These are phyloP conservation scores for Ammodytes dubius DNA, from an alignment of 2,113 vertebrate genomes.

Conservation along the genomic window DNA sequence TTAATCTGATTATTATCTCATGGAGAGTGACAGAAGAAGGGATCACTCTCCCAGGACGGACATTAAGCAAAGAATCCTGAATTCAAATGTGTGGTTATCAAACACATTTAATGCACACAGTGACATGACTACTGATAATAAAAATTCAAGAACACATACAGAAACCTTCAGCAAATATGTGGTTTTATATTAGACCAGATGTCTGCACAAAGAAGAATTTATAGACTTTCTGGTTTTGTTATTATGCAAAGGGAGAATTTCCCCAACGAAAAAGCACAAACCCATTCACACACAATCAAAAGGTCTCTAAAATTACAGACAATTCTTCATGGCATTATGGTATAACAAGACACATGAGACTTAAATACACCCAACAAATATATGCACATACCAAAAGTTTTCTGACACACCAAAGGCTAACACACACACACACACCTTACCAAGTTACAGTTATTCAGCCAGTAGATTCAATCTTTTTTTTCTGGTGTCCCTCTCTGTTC, in stretches of 20 bases:
- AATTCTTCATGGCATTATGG: slow-evolving; percentile 18
- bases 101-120: slow-evolving; percentile 21
- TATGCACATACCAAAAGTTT: slow-evolving; percentile 12
- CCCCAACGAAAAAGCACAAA: not conserved
- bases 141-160: slow-evolving; percentile 61
- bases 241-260: slow-evolving; percentile 22
- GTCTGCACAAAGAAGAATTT: slow-evolving; percentile 45
- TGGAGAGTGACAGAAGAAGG: no score
- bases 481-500: slow-evolving; percentile 56
- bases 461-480: slow-evolving; percentile 39
- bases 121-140: slow-evolving; percentile 40
- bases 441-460: slow-evolving; percentile 38
- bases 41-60: not conserved
- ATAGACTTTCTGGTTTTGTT: slow-evolving; percentile 60
- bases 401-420: slow-evolving; percentile 14
- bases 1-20: slow-evolving; percentile 12
- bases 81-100: slow-evolving; percentile 33
- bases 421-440: slow-evolving; percentile 40
- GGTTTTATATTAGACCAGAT: slow-evolving; percentile 57
- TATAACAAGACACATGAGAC: slow-evolving; percentile 20
- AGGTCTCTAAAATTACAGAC: slow-evolving; percentile 39
- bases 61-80: slow-evolving; percentile 1
- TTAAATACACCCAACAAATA: slow-evolving; percentile 22
- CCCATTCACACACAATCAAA: slow-evolving; percentile 6
- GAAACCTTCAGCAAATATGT: slow-evolving; percentile 33